Evolutionary conservation across 2,797 vertebrate species (phyloP).

Genomic region (Nannoperca obscura): DNA sequence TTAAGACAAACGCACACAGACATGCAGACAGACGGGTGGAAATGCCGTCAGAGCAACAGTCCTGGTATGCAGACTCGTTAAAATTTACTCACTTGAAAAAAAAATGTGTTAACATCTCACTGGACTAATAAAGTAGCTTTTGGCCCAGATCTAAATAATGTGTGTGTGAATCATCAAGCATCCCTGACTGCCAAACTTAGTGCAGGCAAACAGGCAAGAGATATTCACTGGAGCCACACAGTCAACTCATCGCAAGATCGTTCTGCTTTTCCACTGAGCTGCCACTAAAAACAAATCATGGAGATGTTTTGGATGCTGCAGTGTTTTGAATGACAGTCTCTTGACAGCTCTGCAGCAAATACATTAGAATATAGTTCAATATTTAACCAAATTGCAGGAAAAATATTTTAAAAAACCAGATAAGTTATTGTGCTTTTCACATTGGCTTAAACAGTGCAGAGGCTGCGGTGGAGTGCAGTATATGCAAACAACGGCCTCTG

Average conservation of each 20-base stretch:
- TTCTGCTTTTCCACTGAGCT: conserved; percentile 34
- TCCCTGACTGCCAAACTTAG: conserved; percentile 46
- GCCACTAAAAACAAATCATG: conserved; percentile 43
- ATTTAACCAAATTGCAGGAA: conserved; percentile 9
- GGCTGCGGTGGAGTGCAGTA: background rate
- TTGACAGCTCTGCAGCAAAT: conserved; percentile 36
- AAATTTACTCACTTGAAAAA: conserved; percentile 65
- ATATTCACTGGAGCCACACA: conserved; percentile 46
- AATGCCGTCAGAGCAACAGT: conserved; percentile 18
- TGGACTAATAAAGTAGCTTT: conserved; percentile 65
- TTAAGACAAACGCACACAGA: conserved; percentile 12
- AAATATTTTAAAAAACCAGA: background rate
- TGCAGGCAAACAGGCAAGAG: conserved; percentile 49
- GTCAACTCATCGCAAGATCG: conserved; percentile 21
- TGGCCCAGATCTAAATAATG: conserved; percentile 49
- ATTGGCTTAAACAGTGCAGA: conserved; percentile 4
- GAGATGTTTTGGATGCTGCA: conserved; percentile 25
- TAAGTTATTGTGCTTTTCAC: conserved; percentile 9
- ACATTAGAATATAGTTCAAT: conserved; percentile 18
- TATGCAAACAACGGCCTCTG: conserved; percentile 22
- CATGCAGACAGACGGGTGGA: conserved; percentile 35
- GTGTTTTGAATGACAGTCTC: conserved; percentile 34
- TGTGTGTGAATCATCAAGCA: conserved; percentile 55
- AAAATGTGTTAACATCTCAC: conserved; percentile 68
- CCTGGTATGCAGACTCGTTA: conserved; percentile 52